These are phyloP conservation scores for Shinisaurus crocodilurus DNA, from an alignment of 2,113 vertebrate genomes.

Conservation along the genomic window DNA sequence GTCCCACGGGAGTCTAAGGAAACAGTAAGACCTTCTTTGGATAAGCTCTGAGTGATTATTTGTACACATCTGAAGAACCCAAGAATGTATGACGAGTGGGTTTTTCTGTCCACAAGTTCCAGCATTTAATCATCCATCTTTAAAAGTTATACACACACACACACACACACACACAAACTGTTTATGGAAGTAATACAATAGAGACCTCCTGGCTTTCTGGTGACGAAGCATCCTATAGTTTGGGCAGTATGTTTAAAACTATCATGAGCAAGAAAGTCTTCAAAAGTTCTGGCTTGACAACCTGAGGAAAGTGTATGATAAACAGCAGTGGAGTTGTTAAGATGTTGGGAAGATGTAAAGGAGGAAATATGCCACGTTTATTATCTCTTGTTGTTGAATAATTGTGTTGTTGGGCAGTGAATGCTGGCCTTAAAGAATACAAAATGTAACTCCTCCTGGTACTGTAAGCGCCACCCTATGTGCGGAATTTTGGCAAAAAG, in stretches of 20 bases:
- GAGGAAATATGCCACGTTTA: not conserved
- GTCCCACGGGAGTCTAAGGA: not conserved
- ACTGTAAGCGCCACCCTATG: constrained; percentile 34
- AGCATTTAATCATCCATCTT: constrained; percentile 16
- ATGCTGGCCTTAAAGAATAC: constrained; percentile 15
- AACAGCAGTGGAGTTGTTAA: not conserved
- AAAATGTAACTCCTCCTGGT: constrained; percentile 36
- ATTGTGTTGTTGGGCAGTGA: constrained; percentile 9
- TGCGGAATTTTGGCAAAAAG: not conserved
- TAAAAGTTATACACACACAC: not conserved
- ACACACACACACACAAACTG: not conserved
- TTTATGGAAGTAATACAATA: constrained; percentile 26
- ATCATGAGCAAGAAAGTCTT: constrained; percentile 17
- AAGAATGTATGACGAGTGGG: not conserved
- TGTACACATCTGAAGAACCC: not conserved
- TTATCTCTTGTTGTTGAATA: not conserved
- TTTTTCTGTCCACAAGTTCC: not conserved
- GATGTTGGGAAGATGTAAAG: not conserved
- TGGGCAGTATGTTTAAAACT: constrained; percentile 16
- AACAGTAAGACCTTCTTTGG: fast-evolving
- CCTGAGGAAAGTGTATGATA: not conserved
- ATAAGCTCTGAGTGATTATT: not conserved
- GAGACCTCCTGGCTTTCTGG: constrained; percentile 15
- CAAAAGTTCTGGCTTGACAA: constrained; percentile 3
- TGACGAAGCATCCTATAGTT: not conserved